Evolutionary conservation across 2,113 vertebrate genomes (phyloP), one percentile per base, ranked within the genome.

Genomic region (Bujurquina vittata): DNA sequence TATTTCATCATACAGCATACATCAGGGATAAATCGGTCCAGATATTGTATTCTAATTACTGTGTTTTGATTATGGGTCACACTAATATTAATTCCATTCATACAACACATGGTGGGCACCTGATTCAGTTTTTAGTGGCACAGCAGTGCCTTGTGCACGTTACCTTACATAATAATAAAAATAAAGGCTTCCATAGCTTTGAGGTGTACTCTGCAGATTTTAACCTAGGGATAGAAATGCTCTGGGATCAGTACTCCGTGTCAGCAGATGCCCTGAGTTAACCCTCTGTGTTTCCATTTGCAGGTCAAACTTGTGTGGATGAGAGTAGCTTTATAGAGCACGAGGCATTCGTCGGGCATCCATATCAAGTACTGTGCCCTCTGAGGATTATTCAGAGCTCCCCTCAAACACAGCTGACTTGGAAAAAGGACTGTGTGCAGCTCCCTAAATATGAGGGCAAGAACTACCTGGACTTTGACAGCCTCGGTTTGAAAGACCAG

Each of bases 271-370:
- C 10, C 23, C 54, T 9, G 7, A 52, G 43, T 20, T 73, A 78
- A 72, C 56, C 23, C 6, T 4, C 17, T 31, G 6, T 81, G 2
- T 84, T n/a, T 79, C 29, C 40, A 1, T 84, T 77, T 91, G 9
- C 52, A 95, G 93, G 80, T 77, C 83, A 93, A 78, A 63, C n/a
- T 2, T 94, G 94, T 49, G 84, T 92, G 63, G 81, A 93, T 40
- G 86, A 78, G n/a, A 67, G 63, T 59, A 72, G 26, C 7, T 86
- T 91, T 35, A 55, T 78, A 62, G 92, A 93, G 69, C 78, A 87
- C 33, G 60, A 56, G n/a, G 10, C 87, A 8, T 80, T 74, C 43
- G 49, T 63, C 3, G 81, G 89, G 20, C 81, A 69, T 62, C 75
- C 87, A 3, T 92, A 89, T 75, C 67, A 31, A 5, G 85, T 94